phyloP scores from a whole-genome alignment of 2,888 invertebrate genomes.

The Palloptera scutellata region DNA sequence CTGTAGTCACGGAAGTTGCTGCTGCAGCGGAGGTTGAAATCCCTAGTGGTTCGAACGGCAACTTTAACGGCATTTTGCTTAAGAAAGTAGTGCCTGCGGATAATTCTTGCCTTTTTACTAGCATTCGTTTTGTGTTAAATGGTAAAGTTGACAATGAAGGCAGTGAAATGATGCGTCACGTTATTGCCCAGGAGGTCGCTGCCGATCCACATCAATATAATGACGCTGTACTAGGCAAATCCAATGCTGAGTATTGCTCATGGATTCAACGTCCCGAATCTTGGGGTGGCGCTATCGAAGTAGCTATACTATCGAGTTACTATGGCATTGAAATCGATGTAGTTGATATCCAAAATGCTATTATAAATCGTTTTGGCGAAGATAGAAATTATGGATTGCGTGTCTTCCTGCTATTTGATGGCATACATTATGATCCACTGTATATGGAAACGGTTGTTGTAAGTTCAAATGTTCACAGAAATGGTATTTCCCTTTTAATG shows the following conservation, averaged over 20 bases:
- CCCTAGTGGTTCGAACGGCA: constrained; percentile 47
- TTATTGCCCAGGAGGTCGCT: constrained; percentile 85
- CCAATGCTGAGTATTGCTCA: constrained; percentile 83
- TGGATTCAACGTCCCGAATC: constrained; percentile 91
- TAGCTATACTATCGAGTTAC: constrained; percentile 85
- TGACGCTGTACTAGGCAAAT: constrained; percentile 85
- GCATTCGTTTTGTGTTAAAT: constrained; percentile 74
- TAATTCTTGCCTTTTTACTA: constrained; percentile 95
- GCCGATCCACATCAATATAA: constrained; percentile 80
- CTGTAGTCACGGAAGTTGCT: constrained; percentile 4
- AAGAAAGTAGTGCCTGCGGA: constrained; percentile 94
- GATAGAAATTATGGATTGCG: constrained; percentile 84
- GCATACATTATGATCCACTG: constrained; percentile 95
- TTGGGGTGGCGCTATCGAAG: constrained; percentile 97
- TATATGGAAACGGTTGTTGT: constrained; percentile 84
- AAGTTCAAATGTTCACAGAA: constrained; percentile 59
- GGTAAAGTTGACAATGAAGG: constrained; percentile 80
- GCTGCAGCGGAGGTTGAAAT: constrained; percentile 21
- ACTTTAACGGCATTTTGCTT: constrained; percentile 76
- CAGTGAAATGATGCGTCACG: constrained; percentile 80
- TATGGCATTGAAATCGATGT: constrained; percentile 93
- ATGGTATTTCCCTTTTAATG: not conserved
- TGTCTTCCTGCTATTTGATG: constrained; percentile 91
- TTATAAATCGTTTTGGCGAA: constrained; percentile 93
- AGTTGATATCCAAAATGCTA: constrained; percentile 88